These are phyloP conservation scores for Lagria hirta DNA, from an alignment of 2,888 invertebrate genomes.

Conservation along the genomic window DNA sequence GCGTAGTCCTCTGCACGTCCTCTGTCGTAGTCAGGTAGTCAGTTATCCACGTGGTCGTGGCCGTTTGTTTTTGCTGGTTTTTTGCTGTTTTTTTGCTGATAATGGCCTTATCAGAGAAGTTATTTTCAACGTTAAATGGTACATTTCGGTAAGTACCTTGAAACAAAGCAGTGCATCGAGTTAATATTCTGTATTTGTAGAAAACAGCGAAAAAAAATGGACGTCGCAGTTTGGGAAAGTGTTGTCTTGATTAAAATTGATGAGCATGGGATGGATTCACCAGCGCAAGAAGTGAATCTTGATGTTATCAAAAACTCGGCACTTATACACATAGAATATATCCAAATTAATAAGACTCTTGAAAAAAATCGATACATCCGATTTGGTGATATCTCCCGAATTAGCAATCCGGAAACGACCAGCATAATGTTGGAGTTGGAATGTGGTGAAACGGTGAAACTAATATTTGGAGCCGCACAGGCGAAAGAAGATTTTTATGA, in stretches of 20 bases:
- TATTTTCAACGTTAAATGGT: conserved; percentile 1
- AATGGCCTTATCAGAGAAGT: conserved; percentile 1
- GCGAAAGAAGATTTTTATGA: conserved; percentile 6
- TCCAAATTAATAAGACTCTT: conserved; percentile 4
- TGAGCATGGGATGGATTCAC: conserved; percentile 12
- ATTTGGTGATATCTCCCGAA: conserved; percentile 12
- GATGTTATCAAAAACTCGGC: conserved; percentile 8
- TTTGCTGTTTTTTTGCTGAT: conserved; percentile 1
- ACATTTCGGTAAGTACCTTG: too few relatives aligned
- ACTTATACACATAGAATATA: conserved; percentile 9
- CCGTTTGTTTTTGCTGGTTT: conserved; percentile 10
- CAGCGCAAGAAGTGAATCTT: conserved; percentile 10
- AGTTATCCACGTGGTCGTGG: conserved; percentile 11
- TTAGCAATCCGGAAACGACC: conserved; percentile 12
- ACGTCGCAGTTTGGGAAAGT: conserved; percentile 12
- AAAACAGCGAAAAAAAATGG: conserved; percentile 11
- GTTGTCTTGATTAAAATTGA: conserved; percentile 7
- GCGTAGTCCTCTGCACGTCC: too few relatives aligned
- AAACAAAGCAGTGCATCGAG: too few relatives aligned
- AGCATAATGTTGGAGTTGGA: conserved; percentile 14
- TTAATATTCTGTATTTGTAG: too few relatives aligned
- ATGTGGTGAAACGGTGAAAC: conserved; percentile 8
- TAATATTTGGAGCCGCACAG: conserved; percentile 6
- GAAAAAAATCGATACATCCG: conserved; percentile 13
- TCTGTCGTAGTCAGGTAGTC: too few relatives aligned